These are phyloP conservation scores for Amblyraja radiata DNA, from an alignment of 2,797 vertebrate species.

Conservation along the genomic window DNA sequence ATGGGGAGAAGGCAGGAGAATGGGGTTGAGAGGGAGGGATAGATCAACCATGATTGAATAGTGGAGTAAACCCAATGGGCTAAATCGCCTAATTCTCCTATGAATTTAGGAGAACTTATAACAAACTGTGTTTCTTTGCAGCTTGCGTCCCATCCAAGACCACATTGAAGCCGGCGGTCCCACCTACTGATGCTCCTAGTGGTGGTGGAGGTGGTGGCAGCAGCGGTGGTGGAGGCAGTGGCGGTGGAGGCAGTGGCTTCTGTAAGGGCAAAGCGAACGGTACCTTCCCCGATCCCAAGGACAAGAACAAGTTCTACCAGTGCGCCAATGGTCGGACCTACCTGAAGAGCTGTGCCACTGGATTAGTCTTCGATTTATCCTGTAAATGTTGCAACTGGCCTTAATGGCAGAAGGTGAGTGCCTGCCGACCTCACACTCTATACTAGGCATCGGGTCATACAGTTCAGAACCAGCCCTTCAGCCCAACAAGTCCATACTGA, in stretches of 20 bases:
- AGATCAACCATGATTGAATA: too few species aligned
- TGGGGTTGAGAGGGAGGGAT: too few species aligned
- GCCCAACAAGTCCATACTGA: too few species aligned
- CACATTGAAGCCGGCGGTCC: not conserved
- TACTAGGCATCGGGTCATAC: too few species aligned
- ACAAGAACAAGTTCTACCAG: slow-evolving; percentile 42
- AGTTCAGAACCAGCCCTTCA: too few species aligned
- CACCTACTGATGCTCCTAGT: not conserved
- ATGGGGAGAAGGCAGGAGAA: too few species aligned
- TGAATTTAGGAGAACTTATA: too few species aligned
- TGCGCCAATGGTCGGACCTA: slow-evolving; percentile 43
- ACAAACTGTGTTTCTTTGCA: not conserved
- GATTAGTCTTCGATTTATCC: slow-evolving; percentile 44
- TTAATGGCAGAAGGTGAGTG: slow-evolving; percentile 1
- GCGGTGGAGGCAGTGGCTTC: slow-evolving; percentile 38
- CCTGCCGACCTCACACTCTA: too few species aligned
- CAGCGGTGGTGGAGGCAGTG: slow-evolving; percentile 23
- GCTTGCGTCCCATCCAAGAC: not conserved
- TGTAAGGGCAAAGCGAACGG: slow-evolving; percentile 40
- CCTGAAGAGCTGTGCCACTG: slow-evolving; percentile 40
- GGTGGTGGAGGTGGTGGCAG: not conserved
- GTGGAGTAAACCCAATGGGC: too few species aligned
- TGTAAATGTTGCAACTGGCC: slow-evolving; percentile 46
- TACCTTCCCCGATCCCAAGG: slow-evolving; percentile 41
- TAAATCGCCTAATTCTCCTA: too few species aligned